Conservation (phyloP, 92 coral and sea anemone genomes). For the Umimayanthus kanabou region DNA sequence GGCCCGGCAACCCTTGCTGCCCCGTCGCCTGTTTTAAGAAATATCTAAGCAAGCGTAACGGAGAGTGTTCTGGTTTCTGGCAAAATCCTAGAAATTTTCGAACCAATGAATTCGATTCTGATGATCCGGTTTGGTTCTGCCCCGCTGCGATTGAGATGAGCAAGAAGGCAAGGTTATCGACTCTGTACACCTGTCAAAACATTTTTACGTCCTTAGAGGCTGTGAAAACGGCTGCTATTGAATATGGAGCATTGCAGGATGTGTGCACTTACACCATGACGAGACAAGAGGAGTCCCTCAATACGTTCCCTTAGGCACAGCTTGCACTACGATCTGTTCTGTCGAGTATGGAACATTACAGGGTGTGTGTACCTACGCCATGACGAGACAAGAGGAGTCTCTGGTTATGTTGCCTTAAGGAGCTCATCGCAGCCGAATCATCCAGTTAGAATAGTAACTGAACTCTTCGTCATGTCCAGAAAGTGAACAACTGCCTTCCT, state of each 20-base stretch:
- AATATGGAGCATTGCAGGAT: background rate
- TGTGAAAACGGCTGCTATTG: background rate
- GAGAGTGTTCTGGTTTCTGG: background rate
- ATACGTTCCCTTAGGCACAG: background rate
- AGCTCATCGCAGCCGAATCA: background rate
- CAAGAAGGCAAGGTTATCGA: background rate
- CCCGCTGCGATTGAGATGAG: conserved; percentile 9
- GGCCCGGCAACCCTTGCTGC: conserved; percentile 6
- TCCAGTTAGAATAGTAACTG: background rate
- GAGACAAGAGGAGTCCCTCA: background rate
- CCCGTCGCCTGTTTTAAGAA: conserved; percentile 12
- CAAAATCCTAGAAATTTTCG: conserved; percentile 1
- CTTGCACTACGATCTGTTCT: background rate
- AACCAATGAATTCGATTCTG: background rate
- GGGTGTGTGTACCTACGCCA: no score
- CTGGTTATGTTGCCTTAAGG: no score
- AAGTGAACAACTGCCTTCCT: no score
- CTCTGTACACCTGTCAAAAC: conserved; percentile 6
- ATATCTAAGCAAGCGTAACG: background rate
- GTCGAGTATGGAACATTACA: no score
- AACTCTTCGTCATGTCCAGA: background rate
- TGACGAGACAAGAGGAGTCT: no score
- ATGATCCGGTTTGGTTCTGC: background rate
- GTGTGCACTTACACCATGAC: background rate
- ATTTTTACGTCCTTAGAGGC: conserved; percentile 3